Evolutionary conservation across 2,797 vertebrate species (phyloP), one percentile per base, ranked within the genome.

Genomic region (Hydrophis major): DNA sequence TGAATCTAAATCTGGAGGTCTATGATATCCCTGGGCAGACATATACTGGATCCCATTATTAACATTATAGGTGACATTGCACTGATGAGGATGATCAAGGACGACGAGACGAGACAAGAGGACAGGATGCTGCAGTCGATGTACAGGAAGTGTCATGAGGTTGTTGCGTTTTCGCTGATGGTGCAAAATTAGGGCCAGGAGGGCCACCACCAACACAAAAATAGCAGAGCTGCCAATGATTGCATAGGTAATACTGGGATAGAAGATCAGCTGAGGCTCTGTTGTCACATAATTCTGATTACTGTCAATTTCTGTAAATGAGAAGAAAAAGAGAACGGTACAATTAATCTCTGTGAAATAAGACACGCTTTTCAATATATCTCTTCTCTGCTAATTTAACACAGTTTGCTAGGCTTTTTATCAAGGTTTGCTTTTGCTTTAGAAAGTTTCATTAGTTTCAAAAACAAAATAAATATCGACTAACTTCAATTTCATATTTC

Each of bases 191-290:
- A 99, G 93, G 0, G 99, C 99, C 14, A 99, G 96, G 56, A 99
- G 96, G 0, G 99, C 99, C 96, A 99, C 99, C 95, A 99, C 99
- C 61, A 99, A 97, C 11, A 99, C 98, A 0, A 99, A 99, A 97
- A 99, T 99, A 94, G 99, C 98, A 0, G 99, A 99, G 90, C 99
- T 99, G 94, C 99, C 99, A 0, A 99, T 99, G 96, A 99, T 99
- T 2, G 99, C 99, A 0, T 99, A 99, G 4, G 99, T 99, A 95
- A 99, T 99, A 87, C 99, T 99, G 27, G 99, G 99, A 95, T 99
- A 99, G 97, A 99, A 99, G 1, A 98, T 98, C 11, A 99, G 98
- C 74, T 98, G 98, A 89, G 98, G 99, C 96, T 99, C 99, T 0
- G 99, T 98, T 0, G 99, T 99, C 95, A 99, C 98, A 3, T 99